Evolutionary conservation across 2,113 vertebrate species (phyloP).

Genomic region (Equus przewalskii): DNA sequence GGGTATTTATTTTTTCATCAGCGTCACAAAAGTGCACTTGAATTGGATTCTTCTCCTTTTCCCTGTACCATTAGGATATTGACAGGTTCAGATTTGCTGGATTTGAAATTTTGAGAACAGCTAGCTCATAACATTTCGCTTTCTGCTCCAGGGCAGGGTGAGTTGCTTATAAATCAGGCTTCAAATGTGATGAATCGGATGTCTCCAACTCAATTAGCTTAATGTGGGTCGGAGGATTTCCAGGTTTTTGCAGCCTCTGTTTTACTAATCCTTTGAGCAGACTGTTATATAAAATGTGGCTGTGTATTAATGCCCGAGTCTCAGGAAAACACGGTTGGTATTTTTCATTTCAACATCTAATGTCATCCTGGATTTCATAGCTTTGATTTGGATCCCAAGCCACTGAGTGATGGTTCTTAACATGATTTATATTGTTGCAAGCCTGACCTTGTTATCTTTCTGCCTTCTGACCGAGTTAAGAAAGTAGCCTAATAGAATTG

Average conservation of each 20-base stretch:
- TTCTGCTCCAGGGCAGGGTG: constrained; percentile 60
- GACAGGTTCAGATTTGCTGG: constrained; percentile 63
- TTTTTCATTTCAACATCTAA: constrained; percentile 64
- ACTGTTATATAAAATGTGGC: constrained; percentile 71
- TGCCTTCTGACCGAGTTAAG: constrained; percentile 78
- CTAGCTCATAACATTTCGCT: constrained; percentile 76
- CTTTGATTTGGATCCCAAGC: constrained; percentile 58
- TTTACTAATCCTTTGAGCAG: constrained; percentile 70
- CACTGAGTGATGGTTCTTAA: constrained; percentile 80
- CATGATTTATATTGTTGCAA: constrained; percentile 79
- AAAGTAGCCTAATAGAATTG: constrained; percentile 81
- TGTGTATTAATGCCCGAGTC: constrained; percentile 57
- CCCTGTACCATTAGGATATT: constrained; percentile 65
- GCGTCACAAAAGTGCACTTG: constrained; percentile 29
- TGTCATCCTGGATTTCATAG: constrained; percentile 59
- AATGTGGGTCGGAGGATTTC: constrained; percentile 74
- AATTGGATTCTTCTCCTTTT: constrained; percentile 47
- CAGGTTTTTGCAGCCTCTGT: constrained; percentile 69
- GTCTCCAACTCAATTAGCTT: constrained; percentile 83
- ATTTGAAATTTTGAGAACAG: constrained; percentile 69
- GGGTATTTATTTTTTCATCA: constrained; percentile 63
- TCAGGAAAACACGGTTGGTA: constrained; percentile 45
- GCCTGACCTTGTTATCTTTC: constrained; percentile 81
- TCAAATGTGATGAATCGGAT: constrained; percentile 82
- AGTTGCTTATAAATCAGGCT: constrained; percentile 84